phyloP scores from a whole-genome alignment of 2,888 invertebrate genomes.

The Crossocerus cetratus region DNA sequence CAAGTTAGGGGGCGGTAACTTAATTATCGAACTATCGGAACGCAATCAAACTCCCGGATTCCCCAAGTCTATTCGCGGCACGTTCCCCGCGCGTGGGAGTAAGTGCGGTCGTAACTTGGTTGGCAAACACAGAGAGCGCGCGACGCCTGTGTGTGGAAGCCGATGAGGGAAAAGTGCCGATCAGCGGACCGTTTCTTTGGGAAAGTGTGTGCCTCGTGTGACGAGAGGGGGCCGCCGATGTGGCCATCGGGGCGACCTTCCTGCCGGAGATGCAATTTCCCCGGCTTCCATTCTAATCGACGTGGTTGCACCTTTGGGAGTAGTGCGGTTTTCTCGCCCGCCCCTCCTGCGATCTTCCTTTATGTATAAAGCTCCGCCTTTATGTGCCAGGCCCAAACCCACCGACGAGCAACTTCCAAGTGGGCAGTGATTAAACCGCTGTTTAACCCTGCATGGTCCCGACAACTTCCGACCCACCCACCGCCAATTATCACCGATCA shows the following conservation, averaged over 20 bases:
- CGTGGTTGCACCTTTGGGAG: constrained; percentile 42
- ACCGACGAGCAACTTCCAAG: constrained; percentile 42
- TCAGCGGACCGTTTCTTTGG: not conserved
- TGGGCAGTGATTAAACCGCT: constrained; percentile 42
- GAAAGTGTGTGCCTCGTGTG: not conserved
- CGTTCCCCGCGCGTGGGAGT: not conserved
- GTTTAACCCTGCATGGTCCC: constrained; percentile 27
- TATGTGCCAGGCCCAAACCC: constrained; percentile 29
- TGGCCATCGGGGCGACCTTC: not conserved
- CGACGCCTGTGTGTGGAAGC: not conserved
- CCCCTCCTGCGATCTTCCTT: constrained; percentile 30
- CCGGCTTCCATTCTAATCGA: constrained; percentile 35
- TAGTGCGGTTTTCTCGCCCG: constrained; percentile 33
- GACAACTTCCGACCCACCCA: constrained; percentile 25
- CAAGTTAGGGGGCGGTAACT: not conserved
- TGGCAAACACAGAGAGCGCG: not conserved
- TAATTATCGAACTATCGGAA: not conserved
- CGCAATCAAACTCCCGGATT: not conserved
- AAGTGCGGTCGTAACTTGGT: not conserved
- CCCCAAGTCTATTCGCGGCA: not conserved
- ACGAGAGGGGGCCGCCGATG: not conserved
- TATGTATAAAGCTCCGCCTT: not conserved
- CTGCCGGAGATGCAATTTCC: constrained; percentile 13
- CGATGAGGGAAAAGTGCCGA: not conserved
- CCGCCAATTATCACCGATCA: constrained; percentile 20